These are phyloP conservation scores for Macropis europaea DNA, from an alignment of 2,888 invertebrate genomes.

Conservation along the genomic window DNA sequence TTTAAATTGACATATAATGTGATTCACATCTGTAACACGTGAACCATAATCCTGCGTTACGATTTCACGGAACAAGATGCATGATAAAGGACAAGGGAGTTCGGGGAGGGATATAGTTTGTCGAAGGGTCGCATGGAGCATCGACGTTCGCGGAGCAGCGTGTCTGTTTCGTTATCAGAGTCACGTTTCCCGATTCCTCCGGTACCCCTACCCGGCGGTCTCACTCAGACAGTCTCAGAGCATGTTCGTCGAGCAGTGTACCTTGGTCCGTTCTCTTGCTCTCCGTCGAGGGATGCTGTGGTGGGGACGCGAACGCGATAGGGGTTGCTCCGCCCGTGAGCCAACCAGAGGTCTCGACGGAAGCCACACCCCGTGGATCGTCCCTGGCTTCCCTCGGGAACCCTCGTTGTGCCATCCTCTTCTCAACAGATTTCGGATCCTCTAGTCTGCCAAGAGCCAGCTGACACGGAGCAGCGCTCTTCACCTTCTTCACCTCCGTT, in stretches of 20 bases:
- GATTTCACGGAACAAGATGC: no score
- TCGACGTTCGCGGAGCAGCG: slow-evolving; percentile 6
- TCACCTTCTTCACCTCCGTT: slow-evolving; percentile 43
- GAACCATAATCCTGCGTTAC: no score
- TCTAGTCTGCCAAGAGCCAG: slow-evolving; percentile 79
- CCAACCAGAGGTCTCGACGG: slow-evolving; percentile 77
- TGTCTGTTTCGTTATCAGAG: slow-evolving; percentile 58
- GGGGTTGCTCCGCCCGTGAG: slow-evolving; percentile 79
- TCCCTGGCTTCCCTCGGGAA: slow-evolving; percentile 72
- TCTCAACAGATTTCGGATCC: slow-evolving; percentile 76
- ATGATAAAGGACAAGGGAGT: no score
- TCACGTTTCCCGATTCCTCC: slow-evolving; percentile 48
- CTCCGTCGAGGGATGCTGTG: slow-evolving; percentile 72
- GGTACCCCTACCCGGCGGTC: slow-evolving; percentile 6
- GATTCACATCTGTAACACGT: no score
- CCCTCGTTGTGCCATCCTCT: slow-evolving; percentile 77
- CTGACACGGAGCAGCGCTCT: slow-evolving; percentile 76
- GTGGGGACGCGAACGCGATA: slow-evolving; percentile 68
- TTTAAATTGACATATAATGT: no score
- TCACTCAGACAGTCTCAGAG: slow-evolving; percentile 38
- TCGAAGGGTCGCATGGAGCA: not conserved
- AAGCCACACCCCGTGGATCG: slow-evolving; percentile 77
- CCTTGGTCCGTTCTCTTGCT: slow-evolving; percentile 36
- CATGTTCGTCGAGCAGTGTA: slow-evolving; percentile 40
- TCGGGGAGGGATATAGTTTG: no score